phyloP scores from a whole-genome alignment of 2,888 invertebrate genomes.

The Epirrhoe alternata region DNA sequence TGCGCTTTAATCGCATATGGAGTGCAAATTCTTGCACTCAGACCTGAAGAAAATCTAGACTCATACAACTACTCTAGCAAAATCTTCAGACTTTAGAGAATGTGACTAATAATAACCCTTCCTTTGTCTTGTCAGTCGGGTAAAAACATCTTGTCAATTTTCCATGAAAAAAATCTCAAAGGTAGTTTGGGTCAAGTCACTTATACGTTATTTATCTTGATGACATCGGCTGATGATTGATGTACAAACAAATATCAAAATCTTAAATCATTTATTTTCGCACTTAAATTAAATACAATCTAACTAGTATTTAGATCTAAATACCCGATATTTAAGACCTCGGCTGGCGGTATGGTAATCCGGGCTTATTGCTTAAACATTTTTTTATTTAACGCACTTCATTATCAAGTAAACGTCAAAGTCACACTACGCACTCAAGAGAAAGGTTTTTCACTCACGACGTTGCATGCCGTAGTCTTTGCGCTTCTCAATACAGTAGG shows the following conservation, averaged over 20 bases:
- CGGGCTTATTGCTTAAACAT: not conserved
- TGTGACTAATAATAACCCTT: too few relatives aligned
- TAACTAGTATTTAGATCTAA: conserved; percentile 27
- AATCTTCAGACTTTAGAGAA: not conserved
- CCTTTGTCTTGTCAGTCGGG: too few relatives aligned
- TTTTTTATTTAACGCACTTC: conserved; percentile 3
- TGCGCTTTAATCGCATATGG: conserved; percentile 70
- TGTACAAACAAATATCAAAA: conserved; percentile 4
- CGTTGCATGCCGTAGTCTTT: not conserved
- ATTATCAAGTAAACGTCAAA: not conserved
- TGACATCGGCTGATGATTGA: not conserved
- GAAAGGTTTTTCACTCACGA: not conserved
- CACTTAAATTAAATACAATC: conserved; percentile 30
- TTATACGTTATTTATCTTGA: too few relatives aligned
- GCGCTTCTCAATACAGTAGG: not conserved
- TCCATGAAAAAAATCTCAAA: too few relatives aligned
- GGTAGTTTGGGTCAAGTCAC: too few relatives aligned
- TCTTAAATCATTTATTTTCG: conserved; percentile 35
- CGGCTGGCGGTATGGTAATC: conserved; percentile 9
- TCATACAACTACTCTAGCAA: not conserved
- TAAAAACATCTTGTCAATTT: too few relatives aligned
- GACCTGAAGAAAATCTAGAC: conserved; percentile 35
- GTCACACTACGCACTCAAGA: not conserved
- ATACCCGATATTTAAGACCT: conserved; percentile 9
- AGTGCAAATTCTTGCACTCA: conserved; percentile 65